Evolutionary conservation across 2,113 vertebrate genomes (phyloP).

Genomic region (Ploceus nigricollis): DNA sequence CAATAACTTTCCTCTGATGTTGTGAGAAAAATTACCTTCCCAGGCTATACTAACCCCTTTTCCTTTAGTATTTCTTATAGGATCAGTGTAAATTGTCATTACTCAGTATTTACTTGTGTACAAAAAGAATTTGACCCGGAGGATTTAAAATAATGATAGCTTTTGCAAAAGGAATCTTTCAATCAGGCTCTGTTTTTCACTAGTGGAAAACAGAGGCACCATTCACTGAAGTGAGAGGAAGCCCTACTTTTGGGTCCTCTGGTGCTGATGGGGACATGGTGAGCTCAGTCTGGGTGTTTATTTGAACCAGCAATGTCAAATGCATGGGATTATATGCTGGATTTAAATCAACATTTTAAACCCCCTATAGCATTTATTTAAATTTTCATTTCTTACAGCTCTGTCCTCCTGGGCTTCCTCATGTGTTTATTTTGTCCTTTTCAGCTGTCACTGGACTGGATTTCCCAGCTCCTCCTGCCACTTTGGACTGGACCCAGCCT

Average conservation of each 20-base stretch:
- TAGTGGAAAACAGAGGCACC: not conserved
- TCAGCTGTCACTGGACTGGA: not conserved
- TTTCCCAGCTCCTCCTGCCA: not conserved
- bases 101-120: not conserved
- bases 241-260: not conserved
- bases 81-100: not conserved
- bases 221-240: not conserved
- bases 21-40: not conserved
- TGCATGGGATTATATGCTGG: not conserved
- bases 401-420: not conserved
- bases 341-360: not conserved
- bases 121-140: not conserved
- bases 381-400: not conserved
- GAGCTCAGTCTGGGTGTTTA: not conserved
- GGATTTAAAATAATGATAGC: slow-evolving; percentile 14
- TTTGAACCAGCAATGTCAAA: not conserved
- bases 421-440: not conserved
- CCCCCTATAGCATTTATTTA: not conserved
- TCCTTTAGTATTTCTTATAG: not conserved
- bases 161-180: not conserved
- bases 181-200: not conserved
- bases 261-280: not conserved
- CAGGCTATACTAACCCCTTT: not conserved
- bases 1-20: not conserved
- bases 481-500: not conserved